These are phyloP conservation scores for Lagocephalus sceleratus DNA, from an alignment of 2,797 vertebrate species.

Conservation along the genomic window DNA sequence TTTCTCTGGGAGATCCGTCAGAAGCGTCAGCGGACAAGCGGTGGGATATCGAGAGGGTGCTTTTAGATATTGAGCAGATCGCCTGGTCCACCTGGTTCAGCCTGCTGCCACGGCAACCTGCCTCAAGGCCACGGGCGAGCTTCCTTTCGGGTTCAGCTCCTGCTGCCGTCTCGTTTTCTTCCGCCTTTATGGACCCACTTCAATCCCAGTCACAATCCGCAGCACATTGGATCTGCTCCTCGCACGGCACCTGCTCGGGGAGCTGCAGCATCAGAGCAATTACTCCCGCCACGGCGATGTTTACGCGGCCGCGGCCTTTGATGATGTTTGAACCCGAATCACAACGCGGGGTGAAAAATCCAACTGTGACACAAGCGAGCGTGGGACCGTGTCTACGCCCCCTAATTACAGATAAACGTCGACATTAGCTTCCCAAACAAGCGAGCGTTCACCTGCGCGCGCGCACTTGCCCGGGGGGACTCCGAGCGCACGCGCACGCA, in stretches of 20 bases:
- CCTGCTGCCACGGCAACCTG: neutral
- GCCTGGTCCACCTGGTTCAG: neutral
- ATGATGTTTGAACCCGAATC: neutral
- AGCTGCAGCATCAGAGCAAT: neutral
- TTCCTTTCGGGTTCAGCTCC: too few species aligned
- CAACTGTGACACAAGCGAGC: neutral
- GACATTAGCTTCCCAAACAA: neutral
- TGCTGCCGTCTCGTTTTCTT: too few species aligned
- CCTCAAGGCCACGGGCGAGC: too few species aligned
- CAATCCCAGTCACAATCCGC: too few species aligned
- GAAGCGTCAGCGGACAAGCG: too few species aligned
- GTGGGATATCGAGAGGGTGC: neutral
- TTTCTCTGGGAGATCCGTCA: neutral
- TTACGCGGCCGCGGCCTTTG: neutral
- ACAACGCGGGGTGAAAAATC: neutral
- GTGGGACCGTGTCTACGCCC: neutral
- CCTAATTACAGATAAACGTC: neutral
- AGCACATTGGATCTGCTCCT: too few species aligned
- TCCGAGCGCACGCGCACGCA: neutral
- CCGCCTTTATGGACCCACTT: too few species aligned
- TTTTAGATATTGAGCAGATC: neutral
- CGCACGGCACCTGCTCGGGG: too few species aligned
- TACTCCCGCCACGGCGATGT: neutral
- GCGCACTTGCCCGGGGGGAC: neutral
- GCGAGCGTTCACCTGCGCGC: conserved; percentile 4